Base-by-base conservation (phyloP, 1,140 invertebrate species). In the Argopecten irradians region DNA sequence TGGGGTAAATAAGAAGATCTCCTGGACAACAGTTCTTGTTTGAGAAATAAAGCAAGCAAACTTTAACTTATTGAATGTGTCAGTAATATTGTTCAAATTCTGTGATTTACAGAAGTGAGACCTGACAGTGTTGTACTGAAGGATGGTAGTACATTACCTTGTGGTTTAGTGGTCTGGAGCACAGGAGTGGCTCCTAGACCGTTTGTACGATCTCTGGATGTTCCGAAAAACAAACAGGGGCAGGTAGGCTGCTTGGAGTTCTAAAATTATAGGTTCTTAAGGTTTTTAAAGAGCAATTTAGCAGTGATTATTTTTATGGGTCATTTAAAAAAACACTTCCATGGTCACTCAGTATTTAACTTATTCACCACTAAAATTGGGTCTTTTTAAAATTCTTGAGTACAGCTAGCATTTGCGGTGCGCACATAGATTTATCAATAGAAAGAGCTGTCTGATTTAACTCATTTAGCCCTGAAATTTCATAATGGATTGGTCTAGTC, bases 151-250 rank as follows among this genome's bases (percentile, higher is more conserved):
- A 88, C 90, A 28, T 83, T 96, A n/a, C 95, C 95, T 0, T 96
- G 95, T 93, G 95, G 95, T 34, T 87, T 96, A 41, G 94, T 95
- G 86, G 95, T 96, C 1, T 96, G 95, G 95, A 95, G 95, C 85
- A 95, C 95, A 33, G 95, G 95, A 1, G 89, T 95, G 86, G 94
- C 95, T 33, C 95, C 95, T 16, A 90, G 93, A 71, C 86, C 90
- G 5, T 95, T 96, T 91, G 94, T 94, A 0, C 83, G 90, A 39
- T 28, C 46, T 9, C 86, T 96, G 82, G 86, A 93, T 85, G 89
- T 94, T 14, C 85, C 91, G 3, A 96, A 96, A 86, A 95, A 94
- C 89, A 92, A 90, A 83, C 90, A 91, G 86, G 95, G 95, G 84
- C 95, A 95, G 92, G 94, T 95, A 88, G 85, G 88, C 84, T 88